These are phyloP conservation scores for Aselliscus stoliczkanus DNA, from an alignment of 2,797 vertebrate genomes.

Conservation along the genomic window DNA sequence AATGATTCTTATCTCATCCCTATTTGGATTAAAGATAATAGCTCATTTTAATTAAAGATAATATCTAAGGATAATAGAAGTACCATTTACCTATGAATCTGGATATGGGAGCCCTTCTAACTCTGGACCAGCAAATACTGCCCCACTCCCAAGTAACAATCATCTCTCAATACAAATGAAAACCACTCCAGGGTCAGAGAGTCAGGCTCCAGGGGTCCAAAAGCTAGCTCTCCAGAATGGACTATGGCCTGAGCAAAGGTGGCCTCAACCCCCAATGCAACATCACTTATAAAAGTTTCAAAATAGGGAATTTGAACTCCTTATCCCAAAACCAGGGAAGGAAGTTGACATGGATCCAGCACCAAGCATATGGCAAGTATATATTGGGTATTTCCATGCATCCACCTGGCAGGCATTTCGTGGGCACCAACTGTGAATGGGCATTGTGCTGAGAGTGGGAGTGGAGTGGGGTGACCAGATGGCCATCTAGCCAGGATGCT, in stretches of 20 bases:
- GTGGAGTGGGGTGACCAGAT: background rate
- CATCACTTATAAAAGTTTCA: background rate
- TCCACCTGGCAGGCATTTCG: background rate
- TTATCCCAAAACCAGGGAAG: background rate
- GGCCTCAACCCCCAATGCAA: background rate
- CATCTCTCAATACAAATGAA: background rate
- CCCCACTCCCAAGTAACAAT: background rate
- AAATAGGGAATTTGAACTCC: background rate
- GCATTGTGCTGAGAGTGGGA: background rate
- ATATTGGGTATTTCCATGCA: background rate
- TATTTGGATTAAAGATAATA: background rate
- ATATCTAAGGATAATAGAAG: background rate
- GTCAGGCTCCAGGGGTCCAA: background rate
- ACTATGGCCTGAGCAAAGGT: background rate
- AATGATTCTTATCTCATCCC: background rate
- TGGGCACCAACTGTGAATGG: background rate
- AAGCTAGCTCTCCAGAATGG: background rate
- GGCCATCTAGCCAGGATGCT: background rate
- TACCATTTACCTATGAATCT: background rate
- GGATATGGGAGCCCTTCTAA: background rate
- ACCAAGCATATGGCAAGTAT: background rate
- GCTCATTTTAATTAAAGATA: background rate
- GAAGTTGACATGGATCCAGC: fast-evolving
- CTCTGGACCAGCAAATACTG: background rate
- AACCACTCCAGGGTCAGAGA: background rate